Evolutionary conservation across 1,140 invertebrate species (phyloP), one percentile per base, ranked within the genome.

Genomic region (Acromyrmex echinatior): DNA sequence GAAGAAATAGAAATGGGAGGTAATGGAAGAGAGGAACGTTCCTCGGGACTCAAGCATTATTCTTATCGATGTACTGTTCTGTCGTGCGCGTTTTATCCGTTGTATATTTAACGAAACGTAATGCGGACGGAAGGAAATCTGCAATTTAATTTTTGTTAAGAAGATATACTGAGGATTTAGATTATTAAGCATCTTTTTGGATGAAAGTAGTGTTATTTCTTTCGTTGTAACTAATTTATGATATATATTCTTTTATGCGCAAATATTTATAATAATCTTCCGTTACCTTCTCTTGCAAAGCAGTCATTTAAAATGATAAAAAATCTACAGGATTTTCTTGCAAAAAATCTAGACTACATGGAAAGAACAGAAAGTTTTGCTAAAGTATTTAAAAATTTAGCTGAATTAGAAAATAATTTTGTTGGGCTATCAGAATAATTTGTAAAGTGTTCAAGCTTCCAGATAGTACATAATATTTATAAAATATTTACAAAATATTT

Each of bases 11-110:
- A 62, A 84, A 82, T 31, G 28, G 68, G 66, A 73, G 25, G 79
- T 73, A 82, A 73, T 82, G 79, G 79, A 74, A 82, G 39, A 45
- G 39, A 45, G 80, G 49, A 84, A 76, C 28, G 80, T 84, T 84
- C 31, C 70, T 12, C 14, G 25, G 56, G 51, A 82, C 80, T 39
- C 12, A 62, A n/a, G n/a, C 70, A 62, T 76, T 84, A 76, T 84
- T 84, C 80, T 76, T 84, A 74, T 65, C 80, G 56, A 62, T 73
- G 35, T 60, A 49, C 53, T 21, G 70, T 21, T 35, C 39, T 16
- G 53, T 14, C 80, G 21, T 21, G 80, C 25, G n/a, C 56, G 80
- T 74, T 62, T 62, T 28, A 62, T 18, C 49, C 28, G 70, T 28
- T 49, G 18, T 74, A 74, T 60, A 84, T 84, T 62, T 60, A 63